Conservation (phyloP, 2,888 invertebrate species). For the Therioaphis trifolii region DNA sequence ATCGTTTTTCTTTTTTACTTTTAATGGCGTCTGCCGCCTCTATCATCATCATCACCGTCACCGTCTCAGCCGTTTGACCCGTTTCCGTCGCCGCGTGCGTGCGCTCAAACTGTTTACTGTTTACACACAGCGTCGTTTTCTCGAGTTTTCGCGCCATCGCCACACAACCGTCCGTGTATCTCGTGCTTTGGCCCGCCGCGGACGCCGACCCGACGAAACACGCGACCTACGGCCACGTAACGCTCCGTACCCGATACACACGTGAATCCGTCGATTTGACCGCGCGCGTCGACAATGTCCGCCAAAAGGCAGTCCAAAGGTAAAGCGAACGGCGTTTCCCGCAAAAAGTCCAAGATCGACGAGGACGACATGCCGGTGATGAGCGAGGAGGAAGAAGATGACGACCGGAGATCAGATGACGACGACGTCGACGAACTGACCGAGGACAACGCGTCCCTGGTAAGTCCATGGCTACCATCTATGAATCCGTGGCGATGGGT, state of each 20-base stretch:
- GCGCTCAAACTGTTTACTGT: not conserved
- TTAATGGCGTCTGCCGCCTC: conserved; percentile 55
- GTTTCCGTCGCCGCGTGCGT: not conserved
- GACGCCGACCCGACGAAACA: not conserved
- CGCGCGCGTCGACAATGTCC: conserved; percentile 27
- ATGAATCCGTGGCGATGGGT: too few relatives aligned
- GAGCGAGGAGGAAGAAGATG: conserved; percentile 47
- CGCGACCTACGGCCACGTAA: not conserved
- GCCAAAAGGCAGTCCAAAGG: conserved; percentile 55
- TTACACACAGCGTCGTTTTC: not conserved
- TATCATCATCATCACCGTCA: conserved; percentile 24
- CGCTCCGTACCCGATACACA: not conserved
- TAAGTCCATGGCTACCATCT: too few relatives aligned
- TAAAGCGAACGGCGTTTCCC: conserved; percentile 54
- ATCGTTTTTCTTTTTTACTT: conserved; percentile 19
- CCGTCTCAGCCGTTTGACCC: conserved; percentile 22
- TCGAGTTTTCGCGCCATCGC: not conserved
- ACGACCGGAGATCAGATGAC: conserved; percentile 41
- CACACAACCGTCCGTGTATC: not conserved
- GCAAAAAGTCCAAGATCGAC: conserved; percentile 47
- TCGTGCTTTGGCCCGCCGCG: not conserved
- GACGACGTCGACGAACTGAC: conserved; percentile 42
- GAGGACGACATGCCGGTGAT: conserved; percentile 42
- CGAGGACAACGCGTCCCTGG: conserved; percentile 53
- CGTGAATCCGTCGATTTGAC: not conserved